A percentile compares a stretch with the other conserved stretches of the same genome.
Evolutionary conservation across 2,113 vertebrate species (phyloP).

Genomic region (Pedionomus torquatus): DNA sequence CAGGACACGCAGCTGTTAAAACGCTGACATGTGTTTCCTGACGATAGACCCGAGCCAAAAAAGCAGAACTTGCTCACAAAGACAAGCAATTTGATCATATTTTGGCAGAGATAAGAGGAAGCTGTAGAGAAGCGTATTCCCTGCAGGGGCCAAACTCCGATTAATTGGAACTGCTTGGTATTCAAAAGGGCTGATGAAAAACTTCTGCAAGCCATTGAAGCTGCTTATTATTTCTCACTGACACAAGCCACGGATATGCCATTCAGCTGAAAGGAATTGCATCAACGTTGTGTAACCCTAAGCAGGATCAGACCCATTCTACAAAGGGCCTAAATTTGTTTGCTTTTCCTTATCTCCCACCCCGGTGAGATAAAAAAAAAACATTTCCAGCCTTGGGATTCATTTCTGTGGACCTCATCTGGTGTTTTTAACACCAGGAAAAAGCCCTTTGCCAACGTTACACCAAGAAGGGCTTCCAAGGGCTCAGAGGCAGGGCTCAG

Average conservation of each 20-base stretch:
- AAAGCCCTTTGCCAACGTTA: neutral
- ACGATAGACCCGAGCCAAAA: neutral
- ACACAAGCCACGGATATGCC: neutral
- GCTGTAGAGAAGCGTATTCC: neutral
- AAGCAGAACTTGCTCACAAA: neutral
- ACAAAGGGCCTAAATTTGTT: neutral
- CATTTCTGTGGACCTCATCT: neutral
- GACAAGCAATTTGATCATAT: neutral
- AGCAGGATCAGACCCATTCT: neutral
- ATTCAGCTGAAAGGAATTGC: neutral
- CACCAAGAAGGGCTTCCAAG: neutral
- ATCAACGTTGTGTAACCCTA: neutral
- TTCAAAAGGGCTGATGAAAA: conserved; percentile 8
- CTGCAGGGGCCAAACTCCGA: neutral
- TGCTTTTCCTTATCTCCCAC: neutral
- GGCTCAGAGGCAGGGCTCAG: neutral
- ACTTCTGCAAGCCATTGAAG: neutral
- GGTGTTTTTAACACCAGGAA: neutral
- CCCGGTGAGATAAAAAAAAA: neutral
- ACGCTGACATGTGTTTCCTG: conserved; percentile 31
- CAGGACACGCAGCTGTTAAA: neutral
- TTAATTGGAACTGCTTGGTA: conserved; percentile 11
- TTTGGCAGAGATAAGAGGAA: conserved; percentile 51
- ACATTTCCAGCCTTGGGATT: neutral
- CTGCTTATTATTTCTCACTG: neutral